Evolutionary conservation across 2,113 vertebrate genomes (phyloP), one percentile per base, ranked within the genome.

Genomic region (Lynx canadensis): DNA sequence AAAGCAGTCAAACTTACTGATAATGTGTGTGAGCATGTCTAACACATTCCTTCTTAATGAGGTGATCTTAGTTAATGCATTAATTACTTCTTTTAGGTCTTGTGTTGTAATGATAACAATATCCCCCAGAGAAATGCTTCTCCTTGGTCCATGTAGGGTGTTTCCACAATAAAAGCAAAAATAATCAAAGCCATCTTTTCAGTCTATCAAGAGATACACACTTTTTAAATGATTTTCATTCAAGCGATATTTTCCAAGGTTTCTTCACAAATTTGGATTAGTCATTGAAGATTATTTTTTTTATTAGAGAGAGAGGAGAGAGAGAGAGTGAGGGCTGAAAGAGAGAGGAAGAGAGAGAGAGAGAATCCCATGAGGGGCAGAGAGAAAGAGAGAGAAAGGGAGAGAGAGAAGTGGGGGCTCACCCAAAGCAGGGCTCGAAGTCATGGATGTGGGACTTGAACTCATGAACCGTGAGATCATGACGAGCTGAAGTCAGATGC

Each of bases 91-190:
- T 73, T 36, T 73, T 29, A 57, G 63, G 15, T 41, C 76, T 48
- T 90, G 7, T 50, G 31, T 71, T 86, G 23, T 52, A 90, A 55
- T 50, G 38, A 48, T 69, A 87, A 76, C 33, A 31, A 16, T n/a
- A 74, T 65, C 31, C 31, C 86, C 50, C 16, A 1, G 15, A 60
- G 41, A 84, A 93, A 85, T 5, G 8, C 41, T 84, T 81, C 31
- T 15, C 82, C 63, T 81, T 78, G 29, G 45, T 57, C 45, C 63
- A 16, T 2, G 41, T 18, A n/a, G 3, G 25, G 23, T 60, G 27
- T 36, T 95, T 80, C 19, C 27, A 25, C 1, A 13, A 80, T 74
- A 90, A 90, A 95, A 96, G 74, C 33, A 91, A 52, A 96, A 84
- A 78, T 25, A 27, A 71, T 36, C 48, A 27, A 73, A 50, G 55